Conservation (phyloP, 2,113 vertebrate genomes). For the Bujurquina vittata region DNA sequence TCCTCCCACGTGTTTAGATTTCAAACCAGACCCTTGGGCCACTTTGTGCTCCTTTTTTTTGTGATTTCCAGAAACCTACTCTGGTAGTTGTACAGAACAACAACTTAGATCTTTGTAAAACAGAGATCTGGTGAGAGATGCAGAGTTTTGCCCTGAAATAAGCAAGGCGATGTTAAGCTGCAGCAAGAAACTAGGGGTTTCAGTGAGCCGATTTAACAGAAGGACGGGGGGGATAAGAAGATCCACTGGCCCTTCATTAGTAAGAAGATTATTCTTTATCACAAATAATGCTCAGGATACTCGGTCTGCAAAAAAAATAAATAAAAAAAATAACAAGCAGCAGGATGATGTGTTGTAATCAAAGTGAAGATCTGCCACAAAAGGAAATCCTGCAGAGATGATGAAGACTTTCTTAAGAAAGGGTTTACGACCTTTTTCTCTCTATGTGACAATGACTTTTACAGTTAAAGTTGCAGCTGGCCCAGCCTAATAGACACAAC, state of each 20-base stretch:
- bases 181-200: slow-evolving; percentile 52
- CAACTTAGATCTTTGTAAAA: not conserved
- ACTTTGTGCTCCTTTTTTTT: slow-evolving; percentile 2
- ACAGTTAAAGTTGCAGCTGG: not conserved
- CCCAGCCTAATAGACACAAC: not conserved
- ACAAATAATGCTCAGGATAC: slow-evolving; percentile 55
- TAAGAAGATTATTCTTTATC: slow-evolving; percentile 76
- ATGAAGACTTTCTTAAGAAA: not conserved
- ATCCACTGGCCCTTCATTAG: slow-evolving; percentile 55
- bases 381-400: not conserved
- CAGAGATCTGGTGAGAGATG: not conserved
- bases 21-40: slow-evolving; percentile 14
- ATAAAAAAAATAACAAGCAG: slow-evolving; percentile 21
- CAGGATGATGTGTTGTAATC: slow-evolving; percentile 41
- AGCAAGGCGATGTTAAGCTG: slow-evolving; percentile 1
- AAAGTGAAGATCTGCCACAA: not conserved
- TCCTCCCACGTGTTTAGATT: slow-evolving; percentile 29
- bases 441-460: not conserved
- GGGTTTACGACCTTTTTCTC: not conserved
- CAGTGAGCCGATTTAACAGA: slow-evolving; percentile 65
- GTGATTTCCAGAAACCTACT: slow-evolving; percentile 61
- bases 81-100: slow-evolving; percentile 1
- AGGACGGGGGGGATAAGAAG: slow-evolving; percentile 68
- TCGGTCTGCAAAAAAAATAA: slow-evolving; percentile 12
- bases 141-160: not conserved